Conservation (phyloP, 2,797 vertebrate genomes). For the Morus bassanus region DNA sequence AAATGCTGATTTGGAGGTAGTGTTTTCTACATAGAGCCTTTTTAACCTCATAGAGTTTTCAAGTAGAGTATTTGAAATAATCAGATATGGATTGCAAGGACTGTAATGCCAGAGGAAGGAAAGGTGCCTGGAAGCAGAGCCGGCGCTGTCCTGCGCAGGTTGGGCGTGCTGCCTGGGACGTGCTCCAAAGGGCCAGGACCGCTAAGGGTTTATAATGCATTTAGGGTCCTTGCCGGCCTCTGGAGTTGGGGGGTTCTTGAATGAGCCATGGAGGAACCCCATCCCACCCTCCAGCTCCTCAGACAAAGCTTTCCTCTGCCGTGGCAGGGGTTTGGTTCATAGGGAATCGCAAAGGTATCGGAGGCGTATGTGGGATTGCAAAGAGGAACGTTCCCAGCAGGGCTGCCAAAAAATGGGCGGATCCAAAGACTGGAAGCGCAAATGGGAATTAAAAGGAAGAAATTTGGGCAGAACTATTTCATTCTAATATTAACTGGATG, state of each 20-base stretch:
- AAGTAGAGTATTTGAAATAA: background rate
- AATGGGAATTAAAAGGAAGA: background rate
- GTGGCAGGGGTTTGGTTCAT: background rate
- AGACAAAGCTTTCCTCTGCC: background rate
- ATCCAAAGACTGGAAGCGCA: background rate
- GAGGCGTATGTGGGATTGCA: rapidly evolving
- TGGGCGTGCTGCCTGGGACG: background rate
- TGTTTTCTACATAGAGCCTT: too few species aligned
- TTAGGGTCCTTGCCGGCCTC: rapidly evolving
- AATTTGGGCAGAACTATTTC: background rate
- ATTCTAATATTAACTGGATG: background rate
- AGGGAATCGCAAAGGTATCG: rapidly evolving
- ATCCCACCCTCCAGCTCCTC: background rate
- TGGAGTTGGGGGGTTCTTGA: background rate
- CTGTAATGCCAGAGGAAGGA: background rate
- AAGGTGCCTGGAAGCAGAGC: background rate
- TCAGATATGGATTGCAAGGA: background rate
- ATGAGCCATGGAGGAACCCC: background rate
- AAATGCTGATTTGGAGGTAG: background rate
- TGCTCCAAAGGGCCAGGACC: background rate
- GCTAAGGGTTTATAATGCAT: rapidly evolving
- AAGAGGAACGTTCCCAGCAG: background rate
- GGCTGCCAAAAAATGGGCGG: background rate
- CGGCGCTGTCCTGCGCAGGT: background rate
- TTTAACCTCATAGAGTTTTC: background rate